Conservation (phyloP, 2,888 invertebrate genomes). For the Therioaphis trifolii region DNA sequence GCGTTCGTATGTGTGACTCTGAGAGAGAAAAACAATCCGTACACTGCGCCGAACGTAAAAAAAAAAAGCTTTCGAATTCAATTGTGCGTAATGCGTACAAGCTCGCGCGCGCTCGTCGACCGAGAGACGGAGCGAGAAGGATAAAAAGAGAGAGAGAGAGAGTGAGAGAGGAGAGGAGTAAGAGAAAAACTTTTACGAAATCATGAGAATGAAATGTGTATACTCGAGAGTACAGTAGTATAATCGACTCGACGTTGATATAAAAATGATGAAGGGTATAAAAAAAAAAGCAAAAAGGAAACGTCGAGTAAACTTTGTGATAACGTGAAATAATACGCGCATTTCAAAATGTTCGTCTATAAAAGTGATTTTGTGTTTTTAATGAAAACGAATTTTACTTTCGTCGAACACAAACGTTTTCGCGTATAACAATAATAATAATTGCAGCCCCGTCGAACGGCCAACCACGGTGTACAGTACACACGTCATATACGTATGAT, state of each 20-base stretch:
- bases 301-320: slow-evolving; percentile 5
- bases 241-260: not conserved
- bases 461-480: too few relatives aligned
- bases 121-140: not conserved
- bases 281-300: not conserved
- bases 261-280: too few relatives aligned
- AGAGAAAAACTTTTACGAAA: not conserved
- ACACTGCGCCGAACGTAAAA: not conserved
- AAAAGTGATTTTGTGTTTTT: not conserved
- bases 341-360: not conserved
- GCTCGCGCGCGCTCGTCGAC: not conserved
- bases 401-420: not conserved
- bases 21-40: not conserved
- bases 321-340: slow-evolving; percentile 7
- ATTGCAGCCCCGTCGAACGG: not conserved
- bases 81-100: not conserved
- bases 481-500: not conserved
- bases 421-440: slow-evolving; percentile 1
- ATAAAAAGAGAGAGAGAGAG: not conserved
- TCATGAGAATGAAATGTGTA: not conserved
- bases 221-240: slow-evolving; percentile 9
- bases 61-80: not conserved
- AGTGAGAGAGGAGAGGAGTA: not conserved
- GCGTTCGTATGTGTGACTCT: not conserved
- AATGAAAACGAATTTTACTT: slow-evolving; percentile 13